Evolutionary conservation across 2,113 vertebrate genomes (phyloP).

Genomic region (Istiophorus platypterus): DNA sequence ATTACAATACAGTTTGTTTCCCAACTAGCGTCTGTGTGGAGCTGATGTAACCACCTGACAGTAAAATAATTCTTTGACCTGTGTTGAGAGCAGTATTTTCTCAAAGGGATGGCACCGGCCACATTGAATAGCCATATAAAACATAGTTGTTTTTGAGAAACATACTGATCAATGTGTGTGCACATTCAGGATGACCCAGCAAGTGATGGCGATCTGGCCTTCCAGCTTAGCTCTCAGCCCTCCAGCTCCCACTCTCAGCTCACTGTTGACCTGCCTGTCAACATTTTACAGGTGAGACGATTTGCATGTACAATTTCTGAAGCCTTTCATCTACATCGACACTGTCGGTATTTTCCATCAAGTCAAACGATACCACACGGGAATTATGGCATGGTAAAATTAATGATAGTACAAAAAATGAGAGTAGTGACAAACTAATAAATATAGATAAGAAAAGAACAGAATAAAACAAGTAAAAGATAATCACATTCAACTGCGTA

Average conservation of each 20-base stretch:
- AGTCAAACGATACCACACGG: background rate
- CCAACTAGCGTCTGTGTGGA: background rate
- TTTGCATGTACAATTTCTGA: background rate
- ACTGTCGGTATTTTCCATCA: background rate
- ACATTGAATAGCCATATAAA: background rate
- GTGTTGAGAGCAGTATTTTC: background rate
- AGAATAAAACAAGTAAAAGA: background rate
- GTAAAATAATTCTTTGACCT: background rate
- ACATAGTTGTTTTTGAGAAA: no score
- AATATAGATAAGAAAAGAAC: background rate
- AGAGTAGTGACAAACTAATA: background rate
- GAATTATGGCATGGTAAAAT: background rate
- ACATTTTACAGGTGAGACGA: slow-evolving; percentile 90
- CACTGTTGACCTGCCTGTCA: slow-evolving; percentile 92
- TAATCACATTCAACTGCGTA: no score
- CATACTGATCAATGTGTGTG: slow-evolving; percentile 22
- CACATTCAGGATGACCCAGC: slow-evolving; percentile 88
- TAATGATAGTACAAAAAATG: background rate
- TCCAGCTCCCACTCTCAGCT: slow-evolving; percentile 91
- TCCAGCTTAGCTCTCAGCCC: slow-evolving; percentile 90
- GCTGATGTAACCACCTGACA: background rate
- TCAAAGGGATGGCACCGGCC: no score
- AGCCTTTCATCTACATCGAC: no score
- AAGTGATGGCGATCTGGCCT: slow-evolving; percentile 89
- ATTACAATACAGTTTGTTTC: background rate